Conservation (phyloP, 2,797 vertebrate genomes). For the Philypnodon macrostomus region DNA sequence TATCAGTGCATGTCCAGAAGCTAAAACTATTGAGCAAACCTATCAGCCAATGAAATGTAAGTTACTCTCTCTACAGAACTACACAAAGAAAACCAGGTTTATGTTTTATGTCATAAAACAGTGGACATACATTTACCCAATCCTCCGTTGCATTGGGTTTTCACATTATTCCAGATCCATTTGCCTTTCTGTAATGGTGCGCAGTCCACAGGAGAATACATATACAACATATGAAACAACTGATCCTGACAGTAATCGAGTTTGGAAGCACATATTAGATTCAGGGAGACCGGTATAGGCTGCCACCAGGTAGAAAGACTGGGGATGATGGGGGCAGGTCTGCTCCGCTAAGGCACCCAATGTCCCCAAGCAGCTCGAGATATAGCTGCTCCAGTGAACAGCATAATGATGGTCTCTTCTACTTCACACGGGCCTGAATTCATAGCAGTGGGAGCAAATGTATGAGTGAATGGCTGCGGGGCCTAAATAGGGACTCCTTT, state of each 20-base stretch:
- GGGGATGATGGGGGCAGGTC: too few relatives aligned
- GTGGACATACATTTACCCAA: too few relatives aligned
- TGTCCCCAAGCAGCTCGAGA: constrained; percentile 68
- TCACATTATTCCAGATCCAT: too few relatives aligned
- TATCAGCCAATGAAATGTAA: too few relatives aligned
- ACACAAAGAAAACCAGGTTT: too few relatives aligned
- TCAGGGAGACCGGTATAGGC: constrained; percentile 11
- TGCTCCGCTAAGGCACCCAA: constrained; percentile 54
- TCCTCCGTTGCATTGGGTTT: too few relatives aligned
- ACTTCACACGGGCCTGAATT: constrained; percentile 58
- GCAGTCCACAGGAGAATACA: too few relatives aligned
- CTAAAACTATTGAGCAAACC: too few relatives aligned
- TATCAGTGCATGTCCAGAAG: too few relatives aligned
- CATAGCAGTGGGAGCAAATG: constrained; percentile 38
- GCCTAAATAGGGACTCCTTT: constrained; percentile 2
- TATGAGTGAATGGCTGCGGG: constrained; percentile 32
- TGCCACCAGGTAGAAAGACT: constrained; percentile 25
- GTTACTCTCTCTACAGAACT: too few relatives aligned
- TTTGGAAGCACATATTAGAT: background rate
- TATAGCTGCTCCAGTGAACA: constrained; percentile 77
- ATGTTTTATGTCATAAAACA: too few relatives aligned
- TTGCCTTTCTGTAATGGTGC: too few relatives aligned
- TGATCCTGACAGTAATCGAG: background rate
- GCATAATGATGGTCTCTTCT: constrained; percentile 74
- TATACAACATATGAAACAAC: constrained; percentile 3